Percentiles rank a stretch among this genome's conserved stretches.
These are phyloP conservation scores for Nebria ingens DNA, from an alignment of 1,140 invertebrate genomes.

Conservation along the genomic window DNA sequence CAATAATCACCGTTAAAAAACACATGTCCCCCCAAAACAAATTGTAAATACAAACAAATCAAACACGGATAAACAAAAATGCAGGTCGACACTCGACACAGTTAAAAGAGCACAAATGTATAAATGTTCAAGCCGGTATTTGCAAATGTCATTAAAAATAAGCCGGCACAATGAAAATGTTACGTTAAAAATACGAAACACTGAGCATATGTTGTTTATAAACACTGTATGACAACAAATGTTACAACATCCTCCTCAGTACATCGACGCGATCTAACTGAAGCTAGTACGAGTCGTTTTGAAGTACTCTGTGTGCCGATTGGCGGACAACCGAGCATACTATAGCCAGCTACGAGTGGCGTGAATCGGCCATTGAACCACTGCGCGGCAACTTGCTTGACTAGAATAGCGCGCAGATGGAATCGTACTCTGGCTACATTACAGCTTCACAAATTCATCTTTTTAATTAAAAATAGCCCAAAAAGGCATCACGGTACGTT, in stretches of 20 bases:
- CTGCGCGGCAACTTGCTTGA: background rate
- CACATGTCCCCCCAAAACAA: background rate
- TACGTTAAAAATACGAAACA: slow-evolving; percentile 15
- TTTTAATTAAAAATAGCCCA: no score
- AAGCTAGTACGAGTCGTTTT: slow-evolving; percentile 4
- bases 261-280: slow-evolving; percentile 15
- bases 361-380: background rate
- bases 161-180: background rate
- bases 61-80: background rate
- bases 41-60: background rate
- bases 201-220: slow-evolving; percentile 19
- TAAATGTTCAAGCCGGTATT: background rate
- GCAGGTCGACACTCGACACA: no score
- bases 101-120: no score
- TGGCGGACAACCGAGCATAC: background rate
- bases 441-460: no score
- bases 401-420: background rate
- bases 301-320: background rate
- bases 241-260: slow-evolving; percentile 1
- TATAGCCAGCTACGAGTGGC: background rate
- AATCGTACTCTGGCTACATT: background rate
- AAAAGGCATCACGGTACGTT: no score
- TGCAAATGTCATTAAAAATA: background rate
- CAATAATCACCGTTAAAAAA: background rate
- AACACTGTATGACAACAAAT: slow-evolving; percentile 13